These are phyloP conservation scores for Cepaea nemoralis DNA, from an alignment of 1,140 invertebrate genomes.

Conservation along the genomic window DNA sequence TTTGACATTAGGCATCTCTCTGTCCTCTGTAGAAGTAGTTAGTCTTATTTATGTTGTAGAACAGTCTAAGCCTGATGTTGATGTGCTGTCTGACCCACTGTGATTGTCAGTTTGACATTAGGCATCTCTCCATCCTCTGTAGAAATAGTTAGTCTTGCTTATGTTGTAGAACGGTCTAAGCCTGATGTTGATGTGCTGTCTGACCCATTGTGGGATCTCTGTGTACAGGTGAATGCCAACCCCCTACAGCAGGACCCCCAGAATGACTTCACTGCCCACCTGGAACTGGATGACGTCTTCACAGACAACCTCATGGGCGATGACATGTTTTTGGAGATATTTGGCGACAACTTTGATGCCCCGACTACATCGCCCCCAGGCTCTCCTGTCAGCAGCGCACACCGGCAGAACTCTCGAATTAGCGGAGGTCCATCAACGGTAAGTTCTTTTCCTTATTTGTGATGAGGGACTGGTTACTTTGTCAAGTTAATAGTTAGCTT, in stretches of 20 bases:
- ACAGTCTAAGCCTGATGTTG: too few species aligned
- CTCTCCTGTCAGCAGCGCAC: conserved; percentile 31
- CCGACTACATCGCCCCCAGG: conserved; percentile 31
- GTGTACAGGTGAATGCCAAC: conserved; percentile 50
- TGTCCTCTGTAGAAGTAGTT: too few species aligned
- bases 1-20: too few species aligned
- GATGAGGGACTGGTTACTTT: neutral
- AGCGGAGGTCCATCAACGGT: conserved; percentile 41
- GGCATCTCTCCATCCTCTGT: too few species aligned
- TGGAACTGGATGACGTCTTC: conserved; percentile 36
- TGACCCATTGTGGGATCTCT: too few species aligned
- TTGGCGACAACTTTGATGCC: conserved; percentile 36
- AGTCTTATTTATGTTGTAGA: too few species aligned
- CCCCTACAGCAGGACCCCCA: conserved; percentile 46
- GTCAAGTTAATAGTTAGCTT: neutral
- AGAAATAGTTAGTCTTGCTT: too few species aligned
- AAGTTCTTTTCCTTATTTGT: conserved; percentile 1
- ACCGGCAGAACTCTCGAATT: conserved; percentile 31
- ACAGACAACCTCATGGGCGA: conserved; percentile 41
- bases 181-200: too few species aligned
- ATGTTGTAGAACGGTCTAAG: too few species aligned
- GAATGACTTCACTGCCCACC: conserved; percentile 27
- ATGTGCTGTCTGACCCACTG: too few species aligned
- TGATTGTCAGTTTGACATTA: too few species aligned
- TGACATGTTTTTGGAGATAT: conserved; percentile 36